These are phyloP conservation scores for Romanogobio albipinnatus DNA, from an alignment of 2,113 vertebrate species.

Conservation along the genomic window DNA sequence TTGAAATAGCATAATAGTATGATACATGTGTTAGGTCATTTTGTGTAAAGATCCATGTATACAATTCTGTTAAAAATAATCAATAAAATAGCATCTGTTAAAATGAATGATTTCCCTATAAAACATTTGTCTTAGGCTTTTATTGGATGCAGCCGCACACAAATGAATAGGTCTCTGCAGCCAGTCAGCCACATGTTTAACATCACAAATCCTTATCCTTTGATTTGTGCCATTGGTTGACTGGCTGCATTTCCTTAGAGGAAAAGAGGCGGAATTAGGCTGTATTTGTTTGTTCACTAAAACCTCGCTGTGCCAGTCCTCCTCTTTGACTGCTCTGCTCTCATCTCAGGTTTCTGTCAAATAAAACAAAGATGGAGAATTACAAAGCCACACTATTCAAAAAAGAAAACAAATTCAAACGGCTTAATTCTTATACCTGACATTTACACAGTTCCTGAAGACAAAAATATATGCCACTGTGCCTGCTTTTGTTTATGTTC, in stretches of 20 bases:
- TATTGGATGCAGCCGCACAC: constrained; percentile 11
- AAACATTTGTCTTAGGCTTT: constrained; percentile 25
- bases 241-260: constrained; percentile 35
- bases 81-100: constrained; percentile 16
- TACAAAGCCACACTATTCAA: neutral
- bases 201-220: constrained; percentile 38
- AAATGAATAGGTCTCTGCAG: constrained; percentile 28
- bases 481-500: constrained; percentile 4
- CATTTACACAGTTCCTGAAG: neutral
- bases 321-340: constrained; percentile 17
- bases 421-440: neutral
- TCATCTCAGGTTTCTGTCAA: constrained; percentile 7
- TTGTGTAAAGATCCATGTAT: neutral
- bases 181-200: constrained; percentile 28
- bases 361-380: neutral
- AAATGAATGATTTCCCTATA: constrained; percentile 31
- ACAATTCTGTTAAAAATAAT: neutral
- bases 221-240: constrained; percentile 42
- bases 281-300: constrained; percentile 47
- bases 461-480: neutral
- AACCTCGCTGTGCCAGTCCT: constrained; percentile 18
- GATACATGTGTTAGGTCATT: neutral
- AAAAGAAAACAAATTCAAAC: neutral
- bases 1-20: neutral
- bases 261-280: constrained; percentile 6